Base-by-base conservation (phyloP, 2,888 invertebrate species). In the Magallana nippona region DNA sequence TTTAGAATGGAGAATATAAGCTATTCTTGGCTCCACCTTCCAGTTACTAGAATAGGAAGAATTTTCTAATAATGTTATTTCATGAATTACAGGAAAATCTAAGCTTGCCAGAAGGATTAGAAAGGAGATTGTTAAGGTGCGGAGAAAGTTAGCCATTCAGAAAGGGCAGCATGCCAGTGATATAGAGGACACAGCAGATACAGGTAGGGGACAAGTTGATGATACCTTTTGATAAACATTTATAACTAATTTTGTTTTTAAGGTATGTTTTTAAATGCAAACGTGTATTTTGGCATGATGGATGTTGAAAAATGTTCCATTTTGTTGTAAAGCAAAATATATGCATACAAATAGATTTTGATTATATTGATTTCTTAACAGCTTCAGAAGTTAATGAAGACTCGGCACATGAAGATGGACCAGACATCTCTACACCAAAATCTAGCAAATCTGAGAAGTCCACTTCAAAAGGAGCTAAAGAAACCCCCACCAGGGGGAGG, bases 101-200 rank as follows among this genome's bases (percentile, higher is more conserved):
- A 92, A 92, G 83, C 86, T 93, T 63, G 90, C 92, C 5, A 94
- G 94, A 88, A 91, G 91, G 83, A 91, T 94, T 15, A 91, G 92
- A 84, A 91, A 90, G 94, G 96, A 96, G 93, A 95, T 96, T 62
- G 95, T 95, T 2, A 95, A 95, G 89, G 92, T 94, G 11, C 88
- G 94, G 17, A 89, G 94, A 62, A 94, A 93, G 85, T 86, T 94
- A 57, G 93, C 93, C 15, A 85, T 93, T 82, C 91, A 93, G 88
- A 91, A 90, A 82, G 92, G 92, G 10, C 84, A 89, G 27, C 82
- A 88, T 10, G 85, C 86, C 83, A 90, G 89, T 88, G 92, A 91
- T 80, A 32, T 83, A 13, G 90, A 91, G 44, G 88, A 91, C 27
- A 89, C 87, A 78, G 85, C 86, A 60, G 91, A 90, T 32, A 91